Conservation (phyloP, 1,140 invertebrate genomes). For the Drosophila arizonae region DNA sequence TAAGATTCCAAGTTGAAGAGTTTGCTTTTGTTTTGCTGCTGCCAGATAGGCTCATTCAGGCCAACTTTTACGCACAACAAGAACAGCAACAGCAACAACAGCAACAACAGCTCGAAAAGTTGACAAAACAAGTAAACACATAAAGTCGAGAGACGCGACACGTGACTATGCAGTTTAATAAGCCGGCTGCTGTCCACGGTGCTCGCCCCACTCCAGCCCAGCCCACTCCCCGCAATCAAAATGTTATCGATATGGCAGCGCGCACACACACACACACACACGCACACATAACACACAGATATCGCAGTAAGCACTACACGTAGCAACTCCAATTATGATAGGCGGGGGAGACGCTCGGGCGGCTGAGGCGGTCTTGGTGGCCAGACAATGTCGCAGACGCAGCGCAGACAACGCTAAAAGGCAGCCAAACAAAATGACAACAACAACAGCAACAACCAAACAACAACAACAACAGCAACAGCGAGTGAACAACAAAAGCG, state of each 20-base stretch:
- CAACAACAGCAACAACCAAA: conserved; percentile 35
- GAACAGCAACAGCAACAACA: conserved; percentile 1
- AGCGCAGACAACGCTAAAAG: conserved; percentile 52
- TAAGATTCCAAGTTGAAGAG: too few species aligned
- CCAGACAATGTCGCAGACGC: conserved; percentile 56
- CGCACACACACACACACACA: background rate
- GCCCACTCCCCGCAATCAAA: background rate
- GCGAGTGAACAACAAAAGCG: conserved; percentile 8
- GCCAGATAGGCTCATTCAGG: conserved; percentile 4
- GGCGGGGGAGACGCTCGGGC: background rate
- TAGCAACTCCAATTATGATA: background rate
- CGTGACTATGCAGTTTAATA: conserved; percentile 57
- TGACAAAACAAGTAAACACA: conserved; percentile 17
- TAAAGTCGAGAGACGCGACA: conserved; percentile 51
- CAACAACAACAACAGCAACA: conserved; percentile 13
- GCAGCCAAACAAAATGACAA: conserved; percentile 28
- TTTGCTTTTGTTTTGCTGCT: too few species aligned
- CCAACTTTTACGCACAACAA: conserved; percentile 15
- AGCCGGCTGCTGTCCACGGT: conserved; percentile 20
- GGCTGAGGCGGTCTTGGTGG: background rate
- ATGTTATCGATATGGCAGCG: conserved; percentile 30
- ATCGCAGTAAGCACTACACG: conserved; percentile 1
- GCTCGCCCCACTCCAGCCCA: background rate
- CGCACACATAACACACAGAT: too few species aligned
- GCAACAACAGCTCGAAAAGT: conserved; percentile 24